phyloP scores from a whole-genome alignment of 2,888 invertebrate species.

The Ganaspis brasiliensis region DNA sequence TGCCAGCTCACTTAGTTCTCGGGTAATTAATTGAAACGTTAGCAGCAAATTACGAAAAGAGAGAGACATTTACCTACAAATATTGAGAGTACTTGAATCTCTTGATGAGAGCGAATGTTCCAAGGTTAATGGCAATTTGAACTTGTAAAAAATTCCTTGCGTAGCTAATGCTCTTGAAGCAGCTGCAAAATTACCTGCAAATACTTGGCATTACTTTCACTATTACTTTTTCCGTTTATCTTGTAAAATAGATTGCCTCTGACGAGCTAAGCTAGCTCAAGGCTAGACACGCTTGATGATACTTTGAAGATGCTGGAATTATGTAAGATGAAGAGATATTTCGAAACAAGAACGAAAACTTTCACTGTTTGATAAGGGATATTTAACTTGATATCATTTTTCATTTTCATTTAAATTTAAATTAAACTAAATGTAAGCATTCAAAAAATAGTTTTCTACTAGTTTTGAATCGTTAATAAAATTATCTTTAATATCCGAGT shows the following conservation, averaged over 20 bases:
- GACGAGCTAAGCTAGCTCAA: slow-evolving; percentile 31
- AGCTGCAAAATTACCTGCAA: slow-evolving; percentile 30
- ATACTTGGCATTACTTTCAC: slow-evolving; percentile 41
- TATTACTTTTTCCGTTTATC: slow-evolving; percentile 31
- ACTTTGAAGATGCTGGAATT: slow-evolving; percentile 19
- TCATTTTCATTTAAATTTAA: too few relatives aligned
- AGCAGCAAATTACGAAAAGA: background rate
- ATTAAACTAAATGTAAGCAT: too few relatives aligned
- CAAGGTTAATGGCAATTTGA: slow-evolving; percentile 14
- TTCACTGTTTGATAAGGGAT: too few relatives aligned
- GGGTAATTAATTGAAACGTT: slow-evolving; percentile 5
- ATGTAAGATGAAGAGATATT: slow-evolving; percentile 20
- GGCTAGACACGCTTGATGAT: slow-evolving; percentile 7
- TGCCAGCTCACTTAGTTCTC: background rate
- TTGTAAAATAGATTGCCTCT: slow-evolving; percentile 33
- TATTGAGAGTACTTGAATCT: too few relatives aligned
- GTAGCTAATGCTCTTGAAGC: slow-evolving; percentile 6
- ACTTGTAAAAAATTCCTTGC: slow-evolving; percentile 16
- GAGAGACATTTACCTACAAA: background rate
- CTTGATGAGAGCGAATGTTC: background rate
- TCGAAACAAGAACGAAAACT: background rate
- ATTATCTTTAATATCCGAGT: too few relatives aligned
- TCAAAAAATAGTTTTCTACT: too few relatives aligned
- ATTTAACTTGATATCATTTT: too few relatives aligned
- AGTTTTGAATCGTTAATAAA: too few relatives aligned